Percentiles rank a stretch among this genome's conserved stretches.
These are phyloP conservation scores for Pteria penguin DNA, from an alignment of 2,888 invertebrate genomes.

Conservation along the genomic window DNA sequence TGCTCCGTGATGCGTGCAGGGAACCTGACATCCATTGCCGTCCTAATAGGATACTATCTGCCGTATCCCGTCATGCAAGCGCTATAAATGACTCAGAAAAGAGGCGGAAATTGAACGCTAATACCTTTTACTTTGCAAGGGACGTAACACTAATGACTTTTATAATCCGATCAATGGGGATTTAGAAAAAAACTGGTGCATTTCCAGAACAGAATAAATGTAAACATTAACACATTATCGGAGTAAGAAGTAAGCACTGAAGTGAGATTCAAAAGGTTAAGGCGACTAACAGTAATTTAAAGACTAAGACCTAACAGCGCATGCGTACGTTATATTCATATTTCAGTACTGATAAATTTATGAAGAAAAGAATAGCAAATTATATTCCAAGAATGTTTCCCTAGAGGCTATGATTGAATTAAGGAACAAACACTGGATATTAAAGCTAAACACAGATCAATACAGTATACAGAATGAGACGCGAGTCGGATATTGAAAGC, in stretches of 20 bases:
- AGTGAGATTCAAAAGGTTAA: no score
- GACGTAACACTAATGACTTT: slow-evolving; percentile 30
- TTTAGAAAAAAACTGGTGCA: slow-evolving; percentile 12
- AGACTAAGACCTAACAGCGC: no score
- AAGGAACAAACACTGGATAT: slow-evolving; percentile 44
- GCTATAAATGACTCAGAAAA: slow-evolving; percentile 22
- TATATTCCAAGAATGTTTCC: not conserved
- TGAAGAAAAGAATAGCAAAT: not conserved
- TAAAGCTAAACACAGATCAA: slow-evolving; percentile 36
- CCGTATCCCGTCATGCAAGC: not conserved
- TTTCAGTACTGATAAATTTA: no score
- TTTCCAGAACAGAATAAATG: no score
- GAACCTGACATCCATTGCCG: not conserved
- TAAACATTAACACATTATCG: no score
- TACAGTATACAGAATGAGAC: slow-evolving; percentile 24
- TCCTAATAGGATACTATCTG: not conserved
- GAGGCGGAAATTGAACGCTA: slow-evolving; percentile 38
- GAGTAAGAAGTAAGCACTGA: no score
- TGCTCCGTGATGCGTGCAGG: not conserved
- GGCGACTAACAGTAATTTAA: no score
- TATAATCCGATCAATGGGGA: slow-evolving; percentile 35
- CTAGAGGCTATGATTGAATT: slow-evolving; percentile 35
- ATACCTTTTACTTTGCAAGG: slow-evolving; percentile 28
- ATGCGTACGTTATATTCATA: no score
- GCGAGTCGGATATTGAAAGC: slow-evolving; percentile 38